Evolutionary conservation across 2,888 invertebrate genomes (phyloP), one percentile per base, ranked within the genome.

Genomic region (Spialia ferax): DNA sequence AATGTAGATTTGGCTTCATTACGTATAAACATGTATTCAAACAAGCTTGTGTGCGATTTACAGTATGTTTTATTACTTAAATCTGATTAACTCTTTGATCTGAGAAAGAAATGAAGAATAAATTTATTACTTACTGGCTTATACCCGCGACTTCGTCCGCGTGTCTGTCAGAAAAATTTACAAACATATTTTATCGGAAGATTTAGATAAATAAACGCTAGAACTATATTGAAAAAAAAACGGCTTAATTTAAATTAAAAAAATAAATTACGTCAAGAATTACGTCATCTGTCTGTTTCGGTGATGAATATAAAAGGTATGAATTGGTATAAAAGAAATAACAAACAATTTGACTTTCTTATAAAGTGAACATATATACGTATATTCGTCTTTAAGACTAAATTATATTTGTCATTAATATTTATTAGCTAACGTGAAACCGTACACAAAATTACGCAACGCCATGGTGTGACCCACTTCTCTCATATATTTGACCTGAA

Each of bases 31-130:
- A 60, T 15, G 42, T 65, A 35, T 65, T 57, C n/a, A 15, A 26
- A 50, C 10, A 8, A 50, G 11, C 6, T 52, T 35, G 54, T 66
- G 29, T 60, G 7, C 23, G 38, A 54, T 66, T 60, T 26, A 32
- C 29, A 32, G 52, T 42, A 20, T 26, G 66, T 60, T 60, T 65
- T 59, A 65, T 59, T 26, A 29, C 22, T n/a, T 32, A 35, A 65
- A 35, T 23, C 35, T 2, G 18, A 48, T 23, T 38, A 26, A 50
- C 59, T 65, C 48, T 42, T 42, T 65, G 59, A 59, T 57, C 59
- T 57, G 13, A 29, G n/a, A 29, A 6, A 23, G 13, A 56, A 20
- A 20, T 35, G 35, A 56, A 22, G 13, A 2, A 11, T 38, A 8
- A 38, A 38, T 2, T 38, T 38, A 13, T 38, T 38, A 2, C 35